Base-by-base conservation (phyloP, 2,888 invertebrate genomes). In the Polia nebulosa region DNA sequence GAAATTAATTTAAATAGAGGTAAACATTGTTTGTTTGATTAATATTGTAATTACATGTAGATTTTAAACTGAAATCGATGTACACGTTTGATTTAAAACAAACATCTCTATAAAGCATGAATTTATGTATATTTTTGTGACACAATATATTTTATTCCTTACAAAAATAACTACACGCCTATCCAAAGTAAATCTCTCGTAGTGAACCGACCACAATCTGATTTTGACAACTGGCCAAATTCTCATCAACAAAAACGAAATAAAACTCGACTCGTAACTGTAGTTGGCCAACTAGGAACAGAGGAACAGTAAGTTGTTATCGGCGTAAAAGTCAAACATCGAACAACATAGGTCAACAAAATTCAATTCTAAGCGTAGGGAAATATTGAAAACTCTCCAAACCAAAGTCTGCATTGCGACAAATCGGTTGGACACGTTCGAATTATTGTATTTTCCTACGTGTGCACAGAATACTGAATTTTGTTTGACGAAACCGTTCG, bases 351-450 rank as follows among this genome's bases (percentile, higher is more conserved):
- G 82, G 81, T 77, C 76, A 83, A 82, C 76, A 79, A 83, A 78
- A 82, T 78, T 83, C 80, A 83, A 82, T 84, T 83, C 76, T 84
- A 77, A 84, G 71, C 82, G 63, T 76, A 76, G 72, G 73, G 76
- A 85, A 92, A 90, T 90, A 91, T 91, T 91, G 89, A 92, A 92
- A 91, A 90, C 83, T 87, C 84, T 85, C 85, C 81, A 83, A 85
- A 82, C 81, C 84, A 82, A 78, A 86, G 86, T 85, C 93, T 93
- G 93, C 94, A 94, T 81, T 94, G 94, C 94, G 94, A 92, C 93
- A 94, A 93, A 91, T 93, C 90, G 91, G 83, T 90, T 89, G 91
- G 90, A 94, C 94, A 94, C 91, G 92, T 92, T 84, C 88, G 85
- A 88, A 90, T 91, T 92, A 92, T 92, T 92, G 90, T 92, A 91